Evolutionary conservation across 2,888 invertebrate genomes (phyloP).

Genomic region (Apamea anceps): DNA sequence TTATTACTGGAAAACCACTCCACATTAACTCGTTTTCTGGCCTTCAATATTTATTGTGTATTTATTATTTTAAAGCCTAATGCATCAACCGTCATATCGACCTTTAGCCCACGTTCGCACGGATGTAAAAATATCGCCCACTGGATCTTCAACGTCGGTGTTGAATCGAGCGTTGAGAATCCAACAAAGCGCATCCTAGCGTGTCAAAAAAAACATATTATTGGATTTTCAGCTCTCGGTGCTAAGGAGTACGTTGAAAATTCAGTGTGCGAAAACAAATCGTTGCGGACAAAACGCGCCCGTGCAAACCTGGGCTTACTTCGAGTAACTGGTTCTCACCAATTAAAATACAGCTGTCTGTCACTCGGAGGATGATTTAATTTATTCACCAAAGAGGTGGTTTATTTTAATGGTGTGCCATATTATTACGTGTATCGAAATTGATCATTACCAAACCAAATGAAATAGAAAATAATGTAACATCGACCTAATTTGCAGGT

Average conservation of each 20-base stretch:
- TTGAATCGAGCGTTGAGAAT: too few species aligned
- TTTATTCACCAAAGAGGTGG: conserved; percentile 5
- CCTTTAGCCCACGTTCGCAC: conserved; percentile 7
- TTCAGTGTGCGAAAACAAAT: too few species aligned
- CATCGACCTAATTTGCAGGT: conserved; percentile 14
- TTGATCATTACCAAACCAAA: conserved; percentile 23
- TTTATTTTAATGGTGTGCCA: background rate
- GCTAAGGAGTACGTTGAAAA: too few species aligned
- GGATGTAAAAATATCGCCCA: too few species aligned
- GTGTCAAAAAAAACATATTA: too few species aligned
- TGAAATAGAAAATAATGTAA: background rate
- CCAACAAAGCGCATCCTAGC: too few species aligned
- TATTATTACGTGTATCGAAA: background rate
- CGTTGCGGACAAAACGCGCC: too few species aligned
- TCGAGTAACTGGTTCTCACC: conserved; percentile 16
- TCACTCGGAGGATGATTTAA: background rate
- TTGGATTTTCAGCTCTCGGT: too few species aligned
- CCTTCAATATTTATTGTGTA: conserved; percentile 34
- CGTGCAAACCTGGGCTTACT: background rate
- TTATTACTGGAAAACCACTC: conserved; percentile 11
- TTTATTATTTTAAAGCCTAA: conserved; percentile 23
- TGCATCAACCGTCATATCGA: conserved; percentile 23
- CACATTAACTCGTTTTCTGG: conserved; percentile 7
- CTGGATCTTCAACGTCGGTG: too few species aligned
- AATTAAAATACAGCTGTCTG: background rate